Percentiles rank a stretch among this genome's conserved stretches.
Conservation (phyloP, 1,140 invertebrate species). For the Dreissena polymorpha region DNA sequence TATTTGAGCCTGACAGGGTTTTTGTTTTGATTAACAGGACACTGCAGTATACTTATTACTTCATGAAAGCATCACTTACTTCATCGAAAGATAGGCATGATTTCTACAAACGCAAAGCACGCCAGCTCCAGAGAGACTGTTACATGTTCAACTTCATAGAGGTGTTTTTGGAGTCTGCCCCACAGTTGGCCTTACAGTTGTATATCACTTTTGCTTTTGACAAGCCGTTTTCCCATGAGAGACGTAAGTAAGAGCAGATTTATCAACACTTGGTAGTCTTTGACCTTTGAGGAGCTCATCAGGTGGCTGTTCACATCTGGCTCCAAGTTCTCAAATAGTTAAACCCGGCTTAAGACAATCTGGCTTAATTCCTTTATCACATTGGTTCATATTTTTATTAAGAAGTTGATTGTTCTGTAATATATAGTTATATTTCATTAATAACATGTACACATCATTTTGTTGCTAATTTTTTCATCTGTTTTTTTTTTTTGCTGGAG, state of each 20-base stretch:
- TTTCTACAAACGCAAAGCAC: not conserved
- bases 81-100: not conserved
- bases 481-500: no score
- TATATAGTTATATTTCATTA: no score
- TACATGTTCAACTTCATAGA: not conserved
- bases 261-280: no score
- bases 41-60: not conserved
- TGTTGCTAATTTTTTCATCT: no score
- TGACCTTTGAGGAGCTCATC: no score
- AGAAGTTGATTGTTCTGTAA: no score
- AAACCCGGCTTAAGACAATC: no score
- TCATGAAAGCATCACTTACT: not conserved
- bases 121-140: not conserved
- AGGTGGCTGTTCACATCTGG: no score
- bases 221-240: not conserved
- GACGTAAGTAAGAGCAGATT: not conserved
- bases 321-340: no score
- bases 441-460: no score
- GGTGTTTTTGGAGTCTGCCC: not conserved
- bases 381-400: no score
- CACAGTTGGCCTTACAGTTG: not conserved
- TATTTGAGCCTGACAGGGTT: not conserved
- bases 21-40: not conserved
- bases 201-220: not conserved
- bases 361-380: no score